A percentile compares a stretch with the other conserved stretches of the same genome.
Evolutionary conservation across 2,797 vertebrate species (phyloP).

Genomic region (Holocentrus rufus): DNA sequence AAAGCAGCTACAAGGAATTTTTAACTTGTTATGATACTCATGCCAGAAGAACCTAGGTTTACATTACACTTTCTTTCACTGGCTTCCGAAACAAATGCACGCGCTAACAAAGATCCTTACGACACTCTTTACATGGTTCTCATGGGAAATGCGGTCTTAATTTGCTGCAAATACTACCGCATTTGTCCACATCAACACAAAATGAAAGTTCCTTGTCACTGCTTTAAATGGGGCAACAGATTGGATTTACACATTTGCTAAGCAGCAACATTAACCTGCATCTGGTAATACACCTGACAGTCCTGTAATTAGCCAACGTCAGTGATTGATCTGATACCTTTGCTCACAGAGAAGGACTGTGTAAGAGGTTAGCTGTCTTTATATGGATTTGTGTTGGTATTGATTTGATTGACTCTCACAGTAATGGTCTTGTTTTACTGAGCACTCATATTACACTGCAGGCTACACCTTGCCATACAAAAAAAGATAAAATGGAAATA

Average conservation of each 20-base stretch:
- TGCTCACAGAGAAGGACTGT: neutral
- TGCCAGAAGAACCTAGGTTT: too few species aligned
- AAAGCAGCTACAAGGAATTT: too few species aligned
- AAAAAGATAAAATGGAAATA: neutral
- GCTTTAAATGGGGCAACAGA: neutral
- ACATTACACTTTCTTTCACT: too few species aligned
- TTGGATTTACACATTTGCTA: neutral
- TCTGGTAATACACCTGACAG: neutral
- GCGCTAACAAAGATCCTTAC: too few species aligned
- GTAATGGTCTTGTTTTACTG: slow-evolving; percentile 9
- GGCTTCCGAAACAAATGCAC: too few species aligned
- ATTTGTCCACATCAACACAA: too few species aligned
- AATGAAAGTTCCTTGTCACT: too few species aligned
- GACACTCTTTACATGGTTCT: too few species aligned
- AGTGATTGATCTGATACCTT: neutral
- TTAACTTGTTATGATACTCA: too few species aligned
- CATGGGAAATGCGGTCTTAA: too few species aligned
- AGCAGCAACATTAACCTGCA: neutral
- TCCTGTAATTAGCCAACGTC: neutral
- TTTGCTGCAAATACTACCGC: too few species aligned
- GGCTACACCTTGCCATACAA: neutral
- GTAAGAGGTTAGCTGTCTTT: slow-evolving; percentile 19
- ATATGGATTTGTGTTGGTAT: slow-evolving; percentile 20
- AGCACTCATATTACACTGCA: neutral
- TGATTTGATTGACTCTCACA: slow-evolving; percentile 10